Percentiles rank a stretch among this genome's conserved stretches.
Evolutionary conservation across 2,888 invertebrate genomes (phyloP).

Genomic region (Rhaphigaster nebulosa): DNA sequence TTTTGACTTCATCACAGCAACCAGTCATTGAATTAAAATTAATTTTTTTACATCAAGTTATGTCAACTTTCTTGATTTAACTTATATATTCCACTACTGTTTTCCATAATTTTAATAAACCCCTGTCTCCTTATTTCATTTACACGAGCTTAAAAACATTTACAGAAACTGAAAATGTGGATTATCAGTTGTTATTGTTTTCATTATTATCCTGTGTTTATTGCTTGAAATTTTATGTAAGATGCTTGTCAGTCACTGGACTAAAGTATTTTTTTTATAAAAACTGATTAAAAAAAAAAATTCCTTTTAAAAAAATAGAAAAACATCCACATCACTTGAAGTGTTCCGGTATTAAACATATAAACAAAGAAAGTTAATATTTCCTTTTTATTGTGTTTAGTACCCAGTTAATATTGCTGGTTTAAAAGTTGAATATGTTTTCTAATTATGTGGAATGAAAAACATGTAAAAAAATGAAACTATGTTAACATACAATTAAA

Average conservation of each 20-base stretch:
- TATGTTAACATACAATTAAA: constrained; percentile 42
- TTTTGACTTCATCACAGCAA: constrained; percentile 27
- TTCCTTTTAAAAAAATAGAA: not conserved
- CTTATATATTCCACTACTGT: not conserved
- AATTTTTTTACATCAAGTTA: constrained; percentile 44
- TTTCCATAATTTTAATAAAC: not conserved
- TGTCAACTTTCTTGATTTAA: not conserved
- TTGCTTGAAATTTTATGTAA: constrained; percentile 51
- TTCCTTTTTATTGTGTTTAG: constrained; percentile 53
- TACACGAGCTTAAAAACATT: not conserved
- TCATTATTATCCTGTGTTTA: constrained; percentile 49
- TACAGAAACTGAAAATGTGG: constrained; percentile 29
- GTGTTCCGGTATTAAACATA: constrained; percentile 41
- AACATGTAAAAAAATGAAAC: constrained; percentile 49
- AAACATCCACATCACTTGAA: constrained; percentile 26
- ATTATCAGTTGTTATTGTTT: constrained; percentile 35
- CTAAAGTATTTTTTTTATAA: constrained; percentile 56
- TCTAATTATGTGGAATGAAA: constrained; percentile 58
- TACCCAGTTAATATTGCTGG: constrained; percentile 54
- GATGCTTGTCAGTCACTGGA: constrained; percentile 42
- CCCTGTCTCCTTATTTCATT: not conserved
- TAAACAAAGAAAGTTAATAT: not conserved
- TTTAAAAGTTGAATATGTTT: constrained; percentile 57
- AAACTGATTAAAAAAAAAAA: constrained; percentile 51
- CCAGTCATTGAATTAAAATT: not conserved